phyloP scores from a whole-genome alignment of 2,888 invertebrate species.

The Netelia fuscicornis region DNA sequence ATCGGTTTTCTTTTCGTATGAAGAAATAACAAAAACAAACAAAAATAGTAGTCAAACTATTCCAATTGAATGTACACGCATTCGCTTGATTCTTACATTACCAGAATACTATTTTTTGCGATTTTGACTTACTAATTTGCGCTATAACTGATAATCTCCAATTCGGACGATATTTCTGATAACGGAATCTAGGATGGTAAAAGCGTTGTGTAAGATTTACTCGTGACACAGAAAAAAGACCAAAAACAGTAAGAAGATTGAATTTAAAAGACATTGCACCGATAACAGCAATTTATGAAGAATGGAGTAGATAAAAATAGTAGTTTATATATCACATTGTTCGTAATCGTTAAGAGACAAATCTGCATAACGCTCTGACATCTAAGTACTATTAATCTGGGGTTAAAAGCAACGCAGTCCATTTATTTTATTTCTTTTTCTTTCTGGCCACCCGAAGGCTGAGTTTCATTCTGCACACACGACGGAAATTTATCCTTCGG shows the following conservation, averaged over 20 bases:
- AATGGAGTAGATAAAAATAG: constrained; percentile 66
- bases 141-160: constrained; percentile 6
- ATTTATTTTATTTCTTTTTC: constrained; percentile 31
- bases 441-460: constrained; percentile 65
- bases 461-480: constrained; percentile 54
- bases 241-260: constrained; percentile 32
- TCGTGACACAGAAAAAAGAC: constrained; percentile 36
- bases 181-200: not conserved
- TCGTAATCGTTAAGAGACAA: constrained; percentile 65
- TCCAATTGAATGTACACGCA: constrained; percentile 5
- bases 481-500: not conserved
- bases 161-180: not conserved
- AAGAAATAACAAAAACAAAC: constrained; percentile 26
- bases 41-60: not conserved
- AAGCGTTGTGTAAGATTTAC: constrained; percentile 18
- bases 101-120: not conserved
- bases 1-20: constrained; percentile 45
- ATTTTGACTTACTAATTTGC: not conserved
- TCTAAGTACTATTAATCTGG: constrained; percentile 72
- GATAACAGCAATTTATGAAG: constrained; percentile 67
- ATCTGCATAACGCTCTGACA: constrained; percentile 65
- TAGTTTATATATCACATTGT: constrained; percentile 71
- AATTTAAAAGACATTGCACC: constrained; percentile 56
- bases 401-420: constrained; percentile 70
- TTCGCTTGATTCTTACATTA: not conserved